phyloP scores from a whole-genome alignment of 2,113 vertebrate species.

The Erythrocebus patas region DNA sequence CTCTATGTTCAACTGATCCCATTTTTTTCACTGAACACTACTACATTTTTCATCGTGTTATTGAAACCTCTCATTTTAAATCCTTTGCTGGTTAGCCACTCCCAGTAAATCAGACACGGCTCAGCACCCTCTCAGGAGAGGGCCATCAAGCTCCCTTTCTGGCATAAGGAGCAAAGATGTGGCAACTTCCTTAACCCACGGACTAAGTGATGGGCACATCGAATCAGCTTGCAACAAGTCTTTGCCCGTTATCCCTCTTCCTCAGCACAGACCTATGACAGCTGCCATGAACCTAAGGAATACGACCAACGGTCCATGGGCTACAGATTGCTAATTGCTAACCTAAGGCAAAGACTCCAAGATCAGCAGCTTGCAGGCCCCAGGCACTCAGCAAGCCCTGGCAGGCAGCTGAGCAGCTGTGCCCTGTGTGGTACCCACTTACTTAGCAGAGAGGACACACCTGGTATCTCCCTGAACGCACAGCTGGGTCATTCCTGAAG shows the following conservation, averaged over 20 bases:
- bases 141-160: neutral
- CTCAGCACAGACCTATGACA: neutral
- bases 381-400: neutral
- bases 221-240: neutral
- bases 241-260: neutral
- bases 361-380: neutral
- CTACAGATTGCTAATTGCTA: neutral
- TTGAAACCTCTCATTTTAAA: neutral
- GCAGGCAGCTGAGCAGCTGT: neutral
- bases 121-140: neutral
- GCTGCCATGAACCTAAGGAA: neutral
- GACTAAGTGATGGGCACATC: neutral
- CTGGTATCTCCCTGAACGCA: neutral
- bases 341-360: neutral
- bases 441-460: neutral
- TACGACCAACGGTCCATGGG: neutral
- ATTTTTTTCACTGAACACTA: neutral
- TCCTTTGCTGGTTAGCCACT: neutral
- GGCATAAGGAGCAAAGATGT: neutral
- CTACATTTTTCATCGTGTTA: neutral
- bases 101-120: neutral
- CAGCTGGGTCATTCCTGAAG: neutral
- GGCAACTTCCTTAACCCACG: neutral
- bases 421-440: too few relatives aligned
- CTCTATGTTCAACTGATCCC: neutral